Evolutionary conservation across 2,888 invertebrate species (phyloP), one percentile per base, ranked within the genome.

Genomic region (Tholera decimalis): DNA sequence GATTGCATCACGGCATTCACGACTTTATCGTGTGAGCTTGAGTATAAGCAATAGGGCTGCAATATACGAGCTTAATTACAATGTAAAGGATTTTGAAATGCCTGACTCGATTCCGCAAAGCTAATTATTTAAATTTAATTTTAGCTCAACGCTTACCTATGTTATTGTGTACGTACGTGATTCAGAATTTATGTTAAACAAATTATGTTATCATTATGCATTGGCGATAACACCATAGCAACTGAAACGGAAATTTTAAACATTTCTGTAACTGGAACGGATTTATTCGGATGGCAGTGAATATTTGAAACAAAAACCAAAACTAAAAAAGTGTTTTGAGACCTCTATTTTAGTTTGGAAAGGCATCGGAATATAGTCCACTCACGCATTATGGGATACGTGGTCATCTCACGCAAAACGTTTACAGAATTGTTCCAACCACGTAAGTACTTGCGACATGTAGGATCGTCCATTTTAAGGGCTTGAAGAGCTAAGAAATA

Each of bases 151-250:
- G n/a, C 22, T 43, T 41, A 28, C 22, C 39, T 66, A 22, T 35
- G 8, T 41, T 50, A 44, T 33, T 26, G 22, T n/a, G 15, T 35
- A 28, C 46, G 33, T 49, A 33, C 26, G 41, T 43, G 22, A 46
- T 50, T 70, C 46, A 35, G 65, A 57, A 69, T 75, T 26, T 47
- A 76, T 70, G 57, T 62, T 62, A 58, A 51, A 73, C 64, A 63
- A 51, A 70, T 47, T 54, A 26, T 64, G 54, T 70, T 73, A 70
- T 70, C 77, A 60, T 49, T 43, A 33, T 68, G 56, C 51, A 53
- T n/a, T 54, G 7, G 33, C 54, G 55, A 54, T 77, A 73, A 60
- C 56, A 54, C 35, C 46, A 41, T 41, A 44, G 39, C 43, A 30
- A 57, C 43, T 51, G 59, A 37, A 67, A 53, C 26, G n/a, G 43